Conservation (phyloP, 2,888 invertebrate species). For the Pandemis heparana region DNA sequence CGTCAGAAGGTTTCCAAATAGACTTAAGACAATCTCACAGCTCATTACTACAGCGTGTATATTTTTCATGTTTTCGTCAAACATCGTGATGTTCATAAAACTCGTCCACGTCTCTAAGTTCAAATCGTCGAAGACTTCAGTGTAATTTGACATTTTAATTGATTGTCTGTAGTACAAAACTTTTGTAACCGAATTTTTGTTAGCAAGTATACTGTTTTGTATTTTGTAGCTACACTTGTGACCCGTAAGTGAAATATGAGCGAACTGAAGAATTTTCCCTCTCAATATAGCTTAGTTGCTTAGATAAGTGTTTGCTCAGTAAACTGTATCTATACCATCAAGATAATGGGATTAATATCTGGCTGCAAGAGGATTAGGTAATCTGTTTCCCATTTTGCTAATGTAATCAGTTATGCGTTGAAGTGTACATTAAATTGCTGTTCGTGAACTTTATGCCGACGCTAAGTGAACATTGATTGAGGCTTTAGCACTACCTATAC, state of each 20-base stretch:
- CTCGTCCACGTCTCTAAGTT: slow-evolving; percentile 19
- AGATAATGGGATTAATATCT: slow-evolving; percentile 8
- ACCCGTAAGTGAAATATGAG: not conserved
- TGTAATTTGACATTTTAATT: not conserved
- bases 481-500: no score
- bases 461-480: no score
- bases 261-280: not conserved
- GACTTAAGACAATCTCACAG: slow-evolving; percentile 30
- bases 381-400: not conserved
- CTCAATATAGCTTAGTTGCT: not conserved
- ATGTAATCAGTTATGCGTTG: not conserved
- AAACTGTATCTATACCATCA: not conserved
- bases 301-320: not conserved
- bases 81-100: slow-evolving; percentile 13
- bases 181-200: not conserved
- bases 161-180: not conserved
- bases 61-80: not conserved
- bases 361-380: not conserved
- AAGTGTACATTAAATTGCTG: no score
- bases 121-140: not conserved
- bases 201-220: not conserved
- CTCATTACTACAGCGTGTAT: slow-evolving; percentile 3
- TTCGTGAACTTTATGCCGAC: no score
- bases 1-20: slow-evolving; percentile 52
- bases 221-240: not conserved